Evolutionary conservation across 2,797 vertebrate genomes (phyloP).

Genomic region (Hozukius guyotensis): DNA sequence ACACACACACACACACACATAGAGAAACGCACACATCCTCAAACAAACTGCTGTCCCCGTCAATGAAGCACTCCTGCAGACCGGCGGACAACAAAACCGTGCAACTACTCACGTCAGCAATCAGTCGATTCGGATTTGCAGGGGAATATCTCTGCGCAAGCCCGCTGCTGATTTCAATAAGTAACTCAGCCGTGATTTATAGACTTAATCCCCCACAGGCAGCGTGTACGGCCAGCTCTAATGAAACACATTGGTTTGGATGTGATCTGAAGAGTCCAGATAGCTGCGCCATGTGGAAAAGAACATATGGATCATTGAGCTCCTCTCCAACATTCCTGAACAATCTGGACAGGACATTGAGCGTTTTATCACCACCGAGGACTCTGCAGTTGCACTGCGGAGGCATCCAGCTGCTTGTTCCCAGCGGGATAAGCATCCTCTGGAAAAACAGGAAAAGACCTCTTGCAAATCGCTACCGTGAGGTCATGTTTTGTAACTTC

Average conservation of each 20-base stretch:
- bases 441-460: conserved; percentile 52
- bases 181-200: conserved; percentile 70
- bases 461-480: conserved; percentile 5
- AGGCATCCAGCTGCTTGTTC: conserved; percentile 52
- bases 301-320: conserved; percentile 73
- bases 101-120: conserved; percentile 35
- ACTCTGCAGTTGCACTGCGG: conserved; percentile 41
- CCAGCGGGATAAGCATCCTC: conserved; percentile 34
- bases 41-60: conserved; percentile 5
- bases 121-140: conserved; percentile 57
- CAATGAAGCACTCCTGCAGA: conserved; percentile 16
- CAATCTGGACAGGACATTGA: conserved; percentile 80
- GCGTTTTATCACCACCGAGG: conserved; percentile 69
- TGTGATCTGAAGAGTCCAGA: conserved; percentile 62
- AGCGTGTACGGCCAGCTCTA: conserved; percentile 58
- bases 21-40: background rate
- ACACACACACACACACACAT: background rate
- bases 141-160: conserved; percentile 41
- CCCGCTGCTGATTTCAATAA: conserved; percentile 70
- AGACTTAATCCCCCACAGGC: conserved; percentile 68
- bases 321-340: conserved; percentile 77
- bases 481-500: conserved; percentile 25
- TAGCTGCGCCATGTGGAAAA: conserved; percentile 65
- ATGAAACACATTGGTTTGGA: conserved; percentile 76
- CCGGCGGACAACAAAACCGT: conserved; percentile 17